Percentiles rank a stretch among this genome's conserved stretches.
phyloP scores from a whole-genome alignment of 2,888 invertebrate genomes.

The Amphimallon solstitiale region DNA sequence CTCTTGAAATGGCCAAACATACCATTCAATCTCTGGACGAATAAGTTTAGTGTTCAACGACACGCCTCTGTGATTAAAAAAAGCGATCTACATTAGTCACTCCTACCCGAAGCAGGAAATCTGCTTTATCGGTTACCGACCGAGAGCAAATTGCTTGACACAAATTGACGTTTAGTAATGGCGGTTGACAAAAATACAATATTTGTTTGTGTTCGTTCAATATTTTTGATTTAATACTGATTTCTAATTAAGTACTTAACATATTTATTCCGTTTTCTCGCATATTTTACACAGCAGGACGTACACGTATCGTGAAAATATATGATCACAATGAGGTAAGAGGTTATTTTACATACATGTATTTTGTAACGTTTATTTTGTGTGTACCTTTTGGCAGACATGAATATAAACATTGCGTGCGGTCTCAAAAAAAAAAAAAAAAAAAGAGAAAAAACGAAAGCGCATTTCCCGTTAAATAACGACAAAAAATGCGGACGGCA shows the following conservation, averaged over 20 bases:
- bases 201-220: conserved; percentile 15
- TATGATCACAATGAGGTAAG: conserved; percentile 29
- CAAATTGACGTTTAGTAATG: conserved; percentile 24
- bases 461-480: too few relatives aligned
- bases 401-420: not conserved
- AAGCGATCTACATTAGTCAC: too few relatives aligned
- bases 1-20: too few relatives aligned
- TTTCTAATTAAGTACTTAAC: conserved; percentile 18
- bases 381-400: not conserved
- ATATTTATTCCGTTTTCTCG: conserved; percentile 19
- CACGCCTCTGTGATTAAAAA: too few relatives aligned
- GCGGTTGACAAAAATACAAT: conserved; percentile 13
- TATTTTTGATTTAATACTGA: conserved; percentile 15
- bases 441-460: too few relatives aligned
- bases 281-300: not conserved
- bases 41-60: too few relatives aligned
- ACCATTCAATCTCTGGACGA: too few relatives aligned
- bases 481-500: too few relatives aligned
- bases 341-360: not conserved
- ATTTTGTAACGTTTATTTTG: not conserved
- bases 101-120: not conserved
- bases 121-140: not conserved
- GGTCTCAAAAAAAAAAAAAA: not conserved
- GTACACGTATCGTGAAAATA: not conserved
- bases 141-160: not conserved